Evolutionary conservation across 2,888 invertebrate genomes (phyloP), one percentile per base, ranked within the genome.

Genomic region (Stenoptilia bipunctidactyla): DNA sequence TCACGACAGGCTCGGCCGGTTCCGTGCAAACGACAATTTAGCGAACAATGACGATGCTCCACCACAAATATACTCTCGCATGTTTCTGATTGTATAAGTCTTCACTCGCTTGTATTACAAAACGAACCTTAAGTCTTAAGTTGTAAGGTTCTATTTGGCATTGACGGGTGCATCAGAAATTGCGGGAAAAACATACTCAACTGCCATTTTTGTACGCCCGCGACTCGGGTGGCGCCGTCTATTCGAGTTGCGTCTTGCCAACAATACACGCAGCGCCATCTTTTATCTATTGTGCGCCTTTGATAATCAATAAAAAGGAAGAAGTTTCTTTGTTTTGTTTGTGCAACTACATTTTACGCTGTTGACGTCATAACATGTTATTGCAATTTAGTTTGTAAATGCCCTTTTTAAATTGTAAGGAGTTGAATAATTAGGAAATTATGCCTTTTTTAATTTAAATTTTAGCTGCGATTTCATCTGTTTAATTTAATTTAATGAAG

Each of bases 151-250:
- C 45, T 56, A 40, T 65, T 66, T 63, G 39, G 51, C 36, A 20
- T 36, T 50, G 46, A 40, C 39, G 27, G 10, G 15, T 5, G 25
- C 44, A 54, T 59, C 55, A 5, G 20, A 8, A 57, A 61, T 67
- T 66, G 68, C 61, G 61, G 64, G 71, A 68, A 66, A 76, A 79
- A 42, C 77, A 80, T 79, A 80, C 79, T 75, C 77, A 75, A 79
- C 80, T 77, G 74, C 79, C 80, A 82, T 80, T 80, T 80, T 77
- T 74, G 80, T 76, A 75, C 70, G 72, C 65, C 61, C 61, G 62
- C 82, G 68, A 76, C 79, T 74, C 77, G 66, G 82, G 82, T 82
- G 82, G 82, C 80, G 79, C 77, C 79, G 82, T 79, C 79, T 70
- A 69, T 77, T 73, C 69, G 58, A 62, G 56, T 62, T 65, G 64